Conservation (phyloP, 1,140 invertebrate species). For the Aricia agestis region DNA sequence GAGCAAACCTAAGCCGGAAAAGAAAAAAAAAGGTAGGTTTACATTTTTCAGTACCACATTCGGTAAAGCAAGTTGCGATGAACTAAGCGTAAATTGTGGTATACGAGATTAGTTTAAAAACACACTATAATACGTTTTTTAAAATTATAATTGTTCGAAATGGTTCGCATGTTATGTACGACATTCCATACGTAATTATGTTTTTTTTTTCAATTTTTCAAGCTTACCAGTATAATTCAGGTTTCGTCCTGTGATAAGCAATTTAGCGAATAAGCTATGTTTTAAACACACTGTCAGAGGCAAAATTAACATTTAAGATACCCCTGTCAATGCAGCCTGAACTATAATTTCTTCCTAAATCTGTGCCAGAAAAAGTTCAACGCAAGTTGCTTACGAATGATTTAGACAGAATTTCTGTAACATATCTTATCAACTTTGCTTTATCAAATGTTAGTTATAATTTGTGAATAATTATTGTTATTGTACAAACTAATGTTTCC, state of each 20-base stretch:
- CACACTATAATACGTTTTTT: no score
- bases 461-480: neutral
- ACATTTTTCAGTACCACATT: slow-evolving; percentile 22
- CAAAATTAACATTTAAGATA: no score
- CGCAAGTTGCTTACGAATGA: slow-evolving; percentile 24
- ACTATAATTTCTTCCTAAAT: neutral
- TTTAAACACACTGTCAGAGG: no score
- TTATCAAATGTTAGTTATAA: neutral
- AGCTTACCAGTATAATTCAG: no score
- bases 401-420: slow-evolving; percentile 8
- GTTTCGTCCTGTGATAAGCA: no score
- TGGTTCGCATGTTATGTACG: neutral
- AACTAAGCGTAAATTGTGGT: no score
- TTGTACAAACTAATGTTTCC: neutral
- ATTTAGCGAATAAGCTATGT: no score
- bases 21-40: slow-evolving; percentile 70
- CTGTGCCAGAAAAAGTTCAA: neutral
- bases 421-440: neutral
- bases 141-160: neutral
- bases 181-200: no score
- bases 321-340: neutral
- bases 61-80: slow-evolving; percentile 16
- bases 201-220: no score
- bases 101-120: no score
- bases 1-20: slow-evolving; percentile 53